Evolutionary conservation across 2,113 vertebrate species (phyloP).

Genomic region (Toxotes jaculatrix): DNA sequence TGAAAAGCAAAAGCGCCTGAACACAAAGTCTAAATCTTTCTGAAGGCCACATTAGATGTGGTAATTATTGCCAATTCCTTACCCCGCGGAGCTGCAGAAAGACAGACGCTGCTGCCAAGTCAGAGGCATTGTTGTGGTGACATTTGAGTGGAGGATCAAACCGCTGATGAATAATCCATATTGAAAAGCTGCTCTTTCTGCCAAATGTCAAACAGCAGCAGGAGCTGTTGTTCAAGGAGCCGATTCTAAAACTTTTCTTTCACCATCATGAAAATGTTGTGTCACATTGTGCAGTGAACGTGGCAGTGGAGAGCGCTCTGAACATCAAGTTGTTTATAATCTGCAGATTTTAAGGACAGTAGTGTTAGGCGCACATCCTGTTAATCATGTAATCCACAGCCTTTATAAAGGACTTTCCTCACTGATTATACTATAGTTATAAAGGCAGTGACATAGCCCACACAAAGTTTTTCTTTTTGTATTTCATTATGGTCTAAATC

Average conservation of each 20-base stretch:
- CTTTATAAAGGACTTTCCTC: background rate
- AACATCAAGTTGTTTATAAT: conserved; percentile 11
- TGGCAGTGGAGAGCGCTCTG: background rate
- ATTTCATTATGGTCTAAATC: too few relatives aligned
- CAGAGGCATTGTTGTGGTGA: conserved; percentile 72
- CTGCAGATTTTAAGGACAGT: background rate
- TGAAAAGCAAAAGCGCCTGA: conserved; percentile 28
- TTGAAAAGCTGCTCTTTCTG: conserved; percentile 74
- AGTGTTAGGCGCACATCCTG: background rate
- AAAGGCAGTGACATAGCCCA: background rate
- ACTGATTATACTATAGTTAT: background rate
- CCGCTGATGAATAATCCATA: conserved; percentile 76
- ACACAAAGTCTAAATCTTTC: conserved; percentile 38
- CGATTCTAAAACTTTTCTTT: conserved; percentile 56
- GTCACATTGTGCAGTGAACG: conserved; percentile 25
- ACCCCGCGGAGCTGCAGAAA: conserved; percentile 58
- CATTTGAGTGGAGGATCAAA: conserved; percentile 77
- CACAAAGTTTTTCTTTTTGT: background rate
- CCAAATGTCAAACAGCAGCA: conserved; percentile 80
- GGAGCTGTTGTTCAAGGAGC: conserved; percentile 64
- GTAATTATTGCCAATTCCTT: conserved; percentile 64
- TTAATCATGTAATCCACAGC: background rate
- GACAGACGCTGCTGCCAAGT: conserved; percentile 62
- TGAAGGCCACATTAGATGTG: conserved; percentile 56
- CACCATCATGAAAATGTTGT: conserved; percentile 31